These are phyloP conservation scores for Etia nguti DNA, from an alignment of 2,113 vertebrate species.

Conservation along the genomic window DNA sequence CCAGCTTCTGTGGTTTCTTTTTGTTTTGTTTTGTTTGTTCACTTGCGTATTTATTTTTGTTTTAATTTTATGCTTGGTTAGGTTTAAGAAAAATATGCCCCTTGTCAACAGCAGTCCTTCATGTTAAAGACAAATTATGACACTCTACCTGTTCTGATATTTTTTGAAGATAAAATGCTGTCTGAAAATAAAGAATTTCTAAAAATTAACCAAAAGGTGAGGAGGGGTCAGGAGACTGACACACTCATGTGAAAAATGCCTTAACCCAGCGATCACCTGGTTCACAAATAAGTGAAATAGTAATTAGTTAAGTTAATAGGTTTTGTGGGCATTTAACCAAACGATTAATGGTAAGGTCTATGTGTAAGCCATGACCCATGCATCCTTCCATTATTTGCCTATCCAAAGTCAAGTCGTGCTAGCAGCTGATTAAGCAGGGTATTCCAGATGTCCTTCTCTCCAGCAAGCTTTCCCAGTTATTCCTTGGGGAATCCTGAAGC, in stretches of 20 bases:
- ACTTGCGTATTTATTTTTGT: background rate
- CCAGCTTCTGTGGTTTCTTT: background rate
- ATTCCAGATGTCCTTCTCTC: background rate
- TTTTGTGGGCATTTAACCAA: background rate
- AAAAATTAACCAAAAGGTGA: accelerated
- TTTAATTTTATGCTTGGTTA: background rate
- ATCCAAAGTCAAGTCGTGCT: too few relatives aligned
- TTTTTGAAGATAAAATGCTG: background rate
- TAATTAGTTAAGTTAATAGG: background rate
- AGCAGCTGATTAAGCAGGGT: background rate
- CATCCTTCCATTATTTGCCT: background rate
- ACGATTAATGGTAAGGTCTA: background rate
- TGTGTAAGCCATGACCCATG: accelerated
- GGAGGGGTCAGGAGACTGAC: background rate
- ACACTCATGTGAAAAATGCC: background rate
- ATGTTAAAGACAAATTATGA: background rate
- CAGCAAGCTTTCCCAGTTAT: background rate
- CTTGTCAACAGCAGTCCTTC: background rate
- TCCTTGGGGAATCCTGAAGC: background rate
- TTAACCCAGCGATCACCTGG: background rate
- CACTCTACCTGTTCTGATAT: background rate
- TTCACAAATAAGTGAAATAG: background rate
- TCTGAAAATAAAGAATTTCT: background rate
- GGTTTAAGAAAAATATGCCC: background rate
- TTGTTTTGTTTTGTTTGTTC: too few relatives aligned